phyloP scores from a whole-genome alignment of 1,140 invertebrate genomes.

The Bombus consobrinus region DNA sequence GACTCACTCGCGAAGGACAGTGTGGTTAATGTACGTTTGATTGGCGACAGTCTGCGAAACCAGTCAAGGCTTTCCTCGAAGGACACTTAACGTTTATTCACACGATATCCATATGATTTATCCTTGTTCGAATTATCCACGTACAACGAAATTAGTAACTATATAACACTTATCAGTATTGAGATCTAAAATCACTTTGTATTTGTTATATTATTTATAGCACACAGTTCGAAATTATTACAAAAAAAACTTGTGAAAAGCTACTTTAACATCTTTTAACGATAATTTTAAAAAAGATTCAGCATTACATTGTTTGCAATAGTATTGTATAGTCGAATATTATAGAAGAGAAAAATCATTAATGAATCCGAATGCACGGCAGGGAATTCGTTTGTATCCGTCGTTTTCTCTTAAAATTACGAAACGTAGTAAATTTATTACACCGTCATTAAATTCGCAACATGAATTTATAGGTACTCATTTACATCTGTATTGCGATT shows the following conservation, averaged over 20 bases:
- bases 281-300: too few relatives aligned
- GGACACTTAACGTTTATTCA: conserved; percentile 30
- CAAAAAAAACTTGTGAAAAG: too few relatives aligned
- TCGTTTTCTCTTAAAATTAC: not conserved
- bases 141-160: not conserved
- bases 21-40: conserved; percentile 65
- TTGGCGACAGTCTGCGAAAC: conserved; percentile 41
- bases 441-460: not conserved
- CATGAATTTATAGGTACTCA: not conserved
- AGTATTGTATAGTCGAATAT: not conserved
- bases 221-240: not conserved
- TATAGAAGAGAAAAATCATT: not conserved
- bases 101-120: not conserved
- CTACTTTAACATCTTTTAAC: too few relatives aligned
- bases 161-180: not conserved
- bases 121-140: conserved; percentile 43
- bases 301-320: too few relatives aligned
- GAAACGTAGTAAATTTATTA: conserved; percentile 9
- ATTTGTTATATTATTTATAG: not conserved
- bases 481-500: not conserved
- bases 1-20: conserved; percentile 63
- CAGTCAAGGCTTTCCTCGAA: conserved; percentile 40
- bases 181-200: not conserved
- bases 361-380: not conserved
- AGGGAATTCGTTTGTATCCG: not conserved